Evolutionary conservation across 2,888 invertebrate genomes (phyloP).

Genomic region (Hoplodrina blanda): DNA sequence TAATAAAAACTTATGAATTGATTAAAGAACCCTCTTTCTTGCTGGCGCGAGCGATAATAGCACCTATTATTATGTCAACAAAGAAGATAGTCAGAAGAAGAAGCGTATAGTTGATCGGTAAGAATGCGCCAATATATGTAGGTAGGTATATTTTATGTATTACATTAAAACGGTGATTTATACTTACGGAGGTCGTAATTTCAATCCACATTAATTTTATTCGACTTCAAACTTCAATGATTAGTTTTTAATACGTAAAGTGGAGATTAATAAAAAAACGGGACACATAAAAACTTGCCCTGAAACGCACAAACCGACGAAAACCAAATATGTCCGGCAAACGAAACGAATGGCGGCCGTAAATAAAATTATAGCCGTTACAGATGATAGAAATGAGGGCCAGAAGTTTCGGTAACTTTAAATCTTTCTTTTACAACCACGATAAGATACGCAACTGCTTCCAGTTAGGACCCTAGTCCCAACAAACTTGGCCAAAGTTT

Average conservation of each 20-base stretch:
- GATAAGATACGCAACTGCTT: conserved; percentile 63
- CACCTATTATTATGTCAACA: too few relatives aligned
- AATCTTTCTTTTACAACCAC: conserved; percentile 64
- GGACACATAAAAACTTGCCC: conserved; percentile 18
- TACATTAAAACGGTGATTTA: not conserved
- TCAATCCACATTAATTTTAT: not conserved
- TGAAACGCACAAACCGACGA: conserved; percentile 38
- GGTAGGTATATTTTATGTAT: not conserved
- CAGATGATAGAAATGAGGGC: conserved; percentile 56
- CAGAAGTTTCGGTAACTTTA: conserved; percentile 59
- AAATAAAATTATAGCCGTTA: conserved; percentile 63
- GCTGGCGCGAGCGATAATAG: too few relatives aligned
- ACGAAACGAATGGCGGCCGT: conserved; percentile 50
- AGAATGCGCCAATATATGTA: too few relatives aligned
- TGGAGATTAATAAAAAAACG: conserved; percentile 18
- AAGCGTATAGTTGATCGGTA: too few relatives aligned
- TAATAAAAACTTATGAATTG: too few relatives aligned
- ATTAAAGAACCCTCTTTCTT: not conserved
- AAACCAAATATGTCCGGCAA: conserved; percentile 48
- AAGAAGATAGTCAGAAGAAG: too few relatives aligned
- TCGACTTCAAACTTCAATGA: not conserved
- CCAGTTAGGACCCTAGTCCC: conserved; percentile 37
- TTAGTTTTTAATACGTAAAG: conserved; percentile 5
- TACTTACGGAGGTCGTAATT: not conserved
- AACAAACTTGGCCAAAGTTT: conserved; percentile 52